These are phyloP conservation scores for Ctenopoma multispine DNA, from an alignment of 2,797 vertebrate genomes.

Conservation along the genomic window DNA sequence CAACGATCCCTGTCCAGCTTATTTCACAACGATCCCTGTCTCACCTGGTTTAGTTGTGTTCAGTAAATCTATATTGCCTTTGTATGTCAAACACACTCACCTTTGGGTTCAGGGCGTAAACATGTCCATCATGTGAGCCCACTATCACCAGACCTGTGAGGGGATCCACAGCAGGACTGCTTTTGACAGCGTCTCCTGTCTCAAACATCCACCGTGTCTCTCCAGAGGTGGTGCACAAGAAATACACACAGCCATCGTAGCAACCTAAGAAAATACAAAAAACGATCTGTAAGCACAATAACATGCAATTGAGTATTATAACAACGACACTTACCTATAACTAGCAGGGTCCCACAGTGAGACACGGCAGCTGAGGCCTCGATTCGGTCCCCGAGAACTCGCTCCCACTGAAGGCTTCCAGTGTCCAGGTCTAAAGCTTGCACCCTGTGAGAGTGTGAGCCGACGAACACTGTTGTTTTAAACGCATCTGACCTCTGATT, in stretches of 20 bases:
- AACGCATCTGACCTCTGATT: slow-evolving; percentile 20
- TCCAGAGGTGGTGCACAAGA: slow-evolving; percentile 85
- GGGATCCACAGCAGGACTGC: slow-evolving; percentile 87
- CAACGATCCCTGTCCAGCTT: no score
- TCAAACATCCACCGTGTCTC: slow-evolving; percentile 88
- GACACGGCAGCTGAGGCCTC: slow-evolving; percentile 93
- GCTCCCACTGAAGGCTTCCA: slow-evolving; percentile 90
- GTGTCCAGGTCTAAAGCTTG: slow-evolving; percentile 88
- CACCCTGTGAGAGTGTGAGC: slow-evolving; percentile 93
- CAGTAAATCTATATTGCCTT: neutral
- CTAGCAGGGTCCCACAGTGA: slow-evolving; percentile 87
- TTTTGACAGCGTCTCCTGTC: slow-evolving; percentile 91
- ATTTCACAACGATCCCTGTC: no score
- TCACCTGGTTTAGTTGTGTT: no score
- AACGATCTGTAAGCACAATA: neutral
- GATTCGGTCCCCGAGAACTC: slow-evolving; percentile 89
- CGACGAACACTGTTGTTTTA: slow-evolving; percentile 85
- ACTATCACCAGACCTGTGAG: slow-evolving; percentile 87
- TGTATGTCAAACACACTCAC: slow-evolving; percentile 79
- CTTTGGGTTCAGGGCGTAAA: slow-evolving; percentile 91
- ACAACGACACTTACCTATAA: slow-evolving; percentile 85
- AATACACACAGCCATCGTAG: slow-evolving; percentile 91
- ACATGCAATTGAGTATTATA: neutral
- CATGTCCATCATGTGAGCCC: slow-evolving; percentile 92
- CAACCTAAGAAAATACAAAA: slow-evolving; percentile 83